Percentiles rank a stretch among this genome's conserved stretches.
These are phyloP conservation scores for Abscondita cerata DNA, from an alignment of 2,888 invertebrate genomes.

Conservation along the genomic window DNA sequence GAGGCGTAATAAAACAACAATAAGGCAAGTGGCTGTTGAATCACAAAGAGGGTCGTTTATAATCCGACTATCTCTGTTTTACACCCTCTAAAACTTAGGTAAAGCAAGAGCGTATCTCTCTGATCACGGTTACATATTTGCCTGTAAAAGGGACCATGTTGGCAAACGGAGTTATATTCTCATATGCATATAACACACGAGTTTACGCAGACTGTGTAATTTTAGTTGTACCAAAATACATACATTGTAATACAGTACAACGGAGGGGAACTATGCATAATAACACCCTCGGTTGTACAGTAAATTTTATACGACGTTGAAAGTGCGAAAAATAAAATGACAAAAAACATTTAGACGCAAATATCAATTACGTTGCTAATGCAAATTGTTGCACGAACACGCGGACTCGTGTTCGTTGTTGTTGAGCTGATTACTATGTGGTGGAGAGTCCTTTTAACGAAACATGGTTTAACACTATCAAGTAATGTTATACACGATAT, in stretches of 20 bases:
- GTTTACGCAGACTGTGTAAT: conserved; percentile 34
- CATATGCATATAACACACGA: conserved; percentile 34
- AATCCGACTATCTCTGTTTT: conserved; percentile 39
- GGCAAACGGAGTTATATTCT: conserved; percentile 33
- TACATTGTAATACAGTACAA: conserved; percentile 29
- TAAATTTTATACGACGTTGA: no score
- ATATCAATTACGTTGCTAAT: conserved; percentile 53
- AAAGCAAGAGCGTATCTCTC: conserved; percentile 31
- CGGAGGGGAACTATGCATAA: conserved; percentile 23
- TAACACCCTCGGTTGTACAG: background rate
- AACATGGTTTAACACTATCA: conserved; percentile 45
- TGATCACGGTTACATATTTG: conserved; percentile 39
- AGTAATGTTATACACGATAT: conserved; percentile 39
- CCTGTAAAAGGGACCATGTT: conserved; percentile 32
- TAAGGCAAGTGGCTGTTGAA: conserved; percentile 27
- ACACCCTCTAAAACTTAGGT: conserved; percentile 34
- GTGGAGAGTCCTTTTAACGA: conserved; percentile 42
- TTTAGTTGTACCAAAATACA: conserved; percentile 31
- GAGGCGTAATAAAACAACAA: conserved; percentile 25
- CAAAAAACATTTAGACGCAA: conserved; percentile 47
- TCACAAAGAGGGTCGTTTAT: conserved; percentile 37
- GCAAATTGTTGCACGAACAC: conserved; percentile 53
- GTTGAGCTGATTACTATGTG: conserved; percentile 50
- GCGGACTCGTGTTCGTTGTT: conserved; percentile 47
- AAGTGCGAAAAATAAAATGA: no score